Evolutionary conservation across 2,797 vertebrate genomes (phyloP), one percentile per base, ranked within the genome.

Genomic region (Manis crassicaudata): DNA sequence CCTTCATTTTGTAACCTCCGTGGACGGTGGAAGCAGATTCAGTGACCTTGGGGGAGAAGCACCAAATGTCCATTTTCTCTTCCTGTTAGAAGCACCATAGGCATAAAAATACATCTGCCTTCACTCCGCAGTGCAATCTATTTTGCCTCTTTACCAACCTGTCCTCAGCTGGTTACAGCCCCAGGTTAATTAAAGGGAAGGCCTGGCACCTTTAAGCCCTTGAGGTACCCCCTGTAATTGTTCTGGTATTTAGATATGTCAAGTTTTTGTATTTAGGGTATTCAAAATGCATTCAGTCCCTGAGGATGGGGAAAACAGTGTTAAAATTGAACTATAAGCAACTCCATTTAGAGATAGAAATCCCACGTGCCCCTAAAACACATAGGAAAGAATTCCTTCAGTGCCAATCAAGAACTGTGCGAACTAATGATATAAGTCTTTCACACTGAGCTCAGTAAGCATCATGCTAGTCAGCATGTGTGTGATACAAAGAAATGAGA

Each of bases 191-290:
- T 95, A 95, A 92, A 77, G 43, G 1, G 40, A 40, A 85, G 60
- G 27, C 35, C 90, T 75, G 40, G 7, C 46, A 40, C 37, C 32
- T 65, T 85, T 68, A 88, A 85, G 56, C 79, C 68, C 77, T 82
- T 68, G 18, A 79, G 43, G 10, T 56, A 76, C 63, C 50, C 89
- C 88, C 73, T 79, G 20, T 76, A 95, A 95, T 96, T 90, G 80
- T 46, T 88, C 35, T 77, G 32, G 43, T 92, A 70, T 88, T 95
- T 88, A 87, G 88, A 88, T 56, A 95, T 46, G 63, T 65, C 56
- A 93, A 46, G 37, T 83, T 43, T 85, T 94, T 63, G 32, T 67
- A 79, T 52, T 95, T 79, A 92, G 29, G 67, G 52, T 80, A 86
- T 75, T 40, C 81, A 95, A 87, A 73, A n/a, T 82, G 46, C 27